Percentiles rank a stretch among this genome's conserved stretches.
These are phyloP conservation scores for Cylas formicarius DNA, from an alignment of 1,140 invertebrate genomes.

Conservation along the genomic window DNA sequence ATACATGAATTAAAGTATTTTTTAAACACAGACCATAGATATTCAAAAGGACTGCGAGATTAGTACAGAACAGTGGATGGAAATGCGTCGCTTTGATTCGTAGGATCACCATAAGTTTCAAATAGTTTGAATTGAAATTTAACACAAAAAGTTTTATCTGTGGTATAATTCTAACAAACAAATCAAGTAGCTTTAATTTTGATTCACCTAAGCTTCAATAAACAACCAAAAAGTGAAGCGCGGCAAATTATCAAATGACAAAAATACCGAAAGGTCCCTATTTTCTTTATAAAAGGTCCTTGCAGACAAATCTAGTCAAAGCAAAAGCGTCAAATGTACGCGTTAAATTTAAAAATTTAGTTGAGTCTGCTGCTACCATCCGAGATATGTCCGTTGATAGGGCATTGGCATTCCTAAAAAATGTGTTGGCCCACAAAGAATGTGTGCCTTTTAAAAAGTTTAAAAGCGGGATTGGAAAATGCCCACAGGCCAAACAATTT, in stretches of 20 bases:
- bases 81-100: no score
- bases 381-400: constrained; percentile 26
- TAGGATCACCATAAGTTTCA: no score
- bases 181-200: no score
- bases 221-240: neutral
- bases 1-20: no score
- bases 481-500: constrained; percentile 34
- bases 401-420: constrained; percentile 28
- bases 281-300: constrained; percentile 9
- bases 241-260: neutral
- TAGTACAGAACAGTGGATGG: no score
- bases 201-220: neutral
- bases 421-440: constrained; percentile 26
- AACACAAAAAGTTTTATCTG: no score
- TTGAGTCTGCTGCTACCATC: constrained; percentile 24
- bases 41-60: no score
- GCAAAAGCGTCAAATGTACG: constrained; percentile 22
- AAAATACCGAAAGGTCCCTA: neutral
- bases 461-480: constrained; percentile 29
- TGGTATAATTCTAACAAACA: no score
- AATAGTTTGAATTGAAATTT: no score
- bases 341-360: constrained; percentile 27
- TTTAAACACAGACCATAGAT: no score
- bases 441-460: constrained; percentile 31
- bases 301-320: constrained; percentile 12